phyloP scores from a whole-genome alignment of 2,797 vertebrate genomes.

The Heterohyrax brucei region DNA sequence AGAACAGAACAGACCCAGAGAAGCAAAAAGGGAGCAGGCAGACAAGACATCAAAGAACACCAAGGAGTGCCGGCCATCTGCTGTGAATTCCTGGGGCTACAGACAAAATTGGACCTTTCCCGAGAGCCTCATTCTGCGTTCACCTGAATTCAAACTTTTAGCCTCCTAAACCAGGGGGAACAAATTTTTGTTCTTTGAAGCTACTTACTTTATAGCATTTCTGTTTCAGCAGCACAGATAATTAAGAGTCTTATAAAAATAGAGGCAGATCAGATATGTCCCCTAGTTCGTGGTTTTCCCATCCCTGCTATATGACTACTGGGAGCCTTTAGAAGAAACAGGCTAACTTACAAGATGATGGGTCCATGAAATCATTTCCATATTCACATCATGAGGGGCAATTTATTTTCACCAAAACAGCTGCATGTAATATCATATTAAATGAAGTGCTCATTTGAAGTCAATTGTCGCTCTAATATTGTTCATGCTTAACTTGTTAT shows the following conservation, averaged over 20 bases:
- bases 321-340: background rate
- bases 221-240: background rate
- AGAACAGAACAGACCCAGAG: background rate
- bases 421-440: background rate
- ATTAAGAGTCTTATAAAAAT: background rate
- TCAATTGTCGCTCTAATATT: background rate
- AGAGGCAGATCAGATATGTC: background rate
- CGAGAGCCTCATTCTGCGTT: background rate
- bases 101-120: background rate
- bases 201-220: too few relatives aligned
- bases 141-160: background rate
- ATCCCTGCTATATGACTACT: background rate
- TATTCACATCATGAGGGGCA: background rate
- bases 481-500: background rate
- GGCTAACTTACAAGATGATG: background rate
- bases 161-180: too few relatives aligned
- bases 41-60: background rate
- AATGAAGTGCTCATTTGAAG: background rate
- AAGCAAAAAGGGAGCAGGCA: background rate
- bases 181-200: too few relatives aligned
- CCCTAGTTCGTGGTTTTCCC: background rate
- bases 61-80: background rate
- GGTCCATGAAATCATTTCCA: background rate
- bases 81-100: background rate
- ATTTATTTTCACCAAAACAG: background rate